A percentile compares a stretch with the other conserved stretches of the same genome.
These are phyloP conservation scores for Leptura quadrifasciata DNA, from an alignment of 2,888 invertebrate species.

Conservation along the genomic window DNA sequence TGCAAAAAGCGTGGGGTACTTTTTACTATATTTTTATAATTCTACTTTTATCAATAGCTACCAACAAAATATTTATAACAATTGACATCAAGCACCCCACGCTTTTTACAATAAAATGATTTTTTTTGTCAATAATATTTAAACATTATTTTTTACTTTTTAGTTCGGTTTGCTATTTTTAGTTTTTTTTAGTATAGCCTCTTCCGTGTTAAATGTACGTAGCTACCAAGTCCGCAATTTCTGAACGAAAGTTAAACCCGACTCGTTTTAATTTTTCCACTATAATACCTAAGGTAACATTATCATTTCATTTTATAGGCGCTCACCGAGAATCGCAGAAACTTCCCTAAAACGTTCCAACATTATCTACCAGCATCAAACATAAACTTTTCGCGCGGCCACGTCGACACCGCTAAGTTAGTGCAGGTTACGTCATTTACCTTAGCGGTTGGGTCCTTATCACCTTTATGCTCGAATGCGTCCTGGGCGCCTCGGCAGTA, in stretches of 20 bases:
- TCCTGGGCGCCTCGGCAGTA: conserved; percentile 65
- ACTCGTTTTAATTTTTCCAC: conserved; percentile 33
- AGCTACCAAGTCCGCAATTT: not conserved
- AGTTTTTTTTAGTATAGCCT: no score
- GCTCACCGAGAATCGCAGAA: conserved; percentile 32
- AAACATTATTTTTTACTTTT: no score
- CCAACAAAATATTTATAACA: no score
- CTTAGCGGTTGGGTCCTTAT: conserved; percentile 70
- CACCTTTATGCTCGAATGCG: conserved; percentile 72
- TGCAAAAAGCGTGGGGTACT: no score
- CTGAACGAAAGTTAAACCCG: not conserved
- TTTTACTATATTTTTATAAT: no score
- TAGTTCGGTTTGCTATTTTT: no score
- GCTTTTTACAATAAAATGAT: no score
- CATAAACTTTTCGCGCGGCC: conserved; percentile 33
- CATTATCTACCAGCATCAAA: conserved; percentile 36
- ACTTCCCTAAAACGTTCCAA: conserved; percentile 27
- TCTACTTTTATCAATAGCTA: no score
- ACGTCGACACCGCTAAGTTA: conserved; percentile 43
- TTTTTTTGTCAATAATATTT: no score
- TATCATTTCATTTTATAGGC: conserved; percentile 32
- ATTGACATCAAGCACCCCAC: no score
- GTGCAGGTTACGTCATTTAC: conserved; percentile 63
- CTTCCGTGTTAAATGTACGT: no score
- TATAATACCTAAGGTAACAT: conserved; percentile 28